A percentile compares a stretch with the other conserved stretches of the same genome.
These are phyloP conservation scores for Coenobita brevimanus DNA, from an alignment of 1,140 invertebrate species.

Conservation along the genomic window DNA sequence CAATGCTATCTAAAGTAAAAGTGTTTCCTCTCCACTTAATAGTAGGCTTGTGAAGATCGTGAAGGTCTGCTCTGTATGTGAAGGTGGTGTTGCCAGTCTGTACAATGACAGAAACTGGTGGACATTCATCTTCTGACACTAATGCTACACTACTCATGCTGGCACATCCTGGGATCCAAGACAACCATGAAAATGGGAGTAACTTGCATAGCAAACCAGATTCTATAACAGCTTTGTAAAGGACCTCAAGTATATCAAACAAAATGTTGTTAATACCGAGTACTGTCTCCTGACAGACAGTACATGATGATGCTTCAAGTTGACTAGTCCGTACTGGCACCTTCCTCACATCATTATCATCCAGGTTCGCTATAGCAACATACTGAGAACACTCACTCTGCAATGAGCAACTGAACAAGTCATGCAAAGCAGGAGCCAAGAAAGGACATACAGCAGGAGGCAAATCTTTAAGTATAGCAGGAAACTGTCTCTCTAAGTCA, in stretches of 20 bases:
- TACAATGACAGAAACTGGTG: constrained; percentile 7
- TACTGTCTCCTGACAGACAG: neutral
- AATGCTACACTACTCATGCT: neutral
- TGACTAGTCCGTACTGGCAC: constrained; percentile 10
- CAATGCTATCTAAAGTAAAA: constrained; percentile 14
- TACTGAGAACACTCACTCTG: neutral
- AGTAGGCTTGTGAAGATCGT: neutral
- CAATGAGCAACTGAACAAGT: constrained; percentile 5
- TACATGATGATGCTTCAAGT: neutral
- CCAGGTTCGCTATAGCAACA: constrained; percentile 13
- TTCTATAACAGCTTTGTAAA: neutral
- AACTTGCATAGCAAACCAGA: constrained; percentile 14
- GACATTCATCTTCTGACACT: neutral
- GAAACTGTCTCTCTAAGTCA: constrained; percentile 33
- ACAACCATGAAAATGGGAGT: neutral
- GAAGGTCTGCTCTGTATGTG: neutral
- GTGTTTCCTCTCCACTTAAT: constrained; percentile 21
- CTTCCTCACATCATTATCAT: constrained; percentile 8
- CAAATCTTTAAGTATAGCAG: constrained; percentile 6
- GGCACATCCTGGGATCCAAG: neutral
- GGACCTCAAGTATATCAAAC: constrained; percentile 4
- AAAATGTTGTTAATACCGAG: neutral
- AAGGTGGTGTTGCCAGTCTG: neutral
- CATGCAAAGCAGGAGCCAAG: constrained; percentile 27
- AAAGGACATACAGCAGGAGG: constrained; percentile 23